Base-by-base conservation (phyloP, 2,797 vertebrate genomes). In the Myotis findleyi region DNA sequence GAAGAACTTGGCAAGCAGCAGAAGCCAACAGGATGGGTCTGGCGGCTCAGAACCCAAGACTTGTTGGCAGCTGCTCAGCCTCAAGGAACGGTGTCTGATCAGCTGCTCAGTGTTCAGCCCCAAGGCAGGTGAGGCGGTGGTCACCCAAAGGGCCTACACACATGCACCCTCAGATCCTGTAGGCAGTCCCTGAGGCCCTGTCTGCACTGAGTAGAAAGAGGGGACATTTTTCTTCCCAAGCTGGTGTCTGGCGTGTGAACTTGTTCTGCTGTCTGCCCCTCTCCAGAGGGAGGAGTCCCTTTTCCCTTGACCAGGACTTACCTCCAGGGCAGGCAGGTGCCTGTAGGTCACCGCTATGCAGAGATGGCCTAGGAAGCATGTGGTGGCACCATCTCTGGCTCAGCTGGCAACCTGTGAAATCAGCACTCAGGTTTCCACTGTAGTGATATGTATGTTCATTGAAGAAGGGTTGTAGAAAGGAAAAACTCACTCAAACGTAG, bases 31-130 rank as follows among this genome's bases (percentile, higher is more conserved):
- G 82, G 98, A 98, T 57, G 94, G 97, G 17, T 87, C 98, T 93
- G 64, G 97, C 72, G 94, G 97, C 89, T 95, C 93, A 38, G 98
- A 98, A 96, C 98, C 92, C 66, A 97, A 98, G 57, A 97, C 98
- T n/a, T 98, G 99, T 77, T 98, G 98, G 90, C 98, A 98, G 87
- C 98, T 99, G 87, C 96, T 98, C 91, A 96, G 92, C 59, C 96
- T 99, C 96, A 99, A 99, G 95, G 98, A 99, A 68, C 97, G 97
- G 18, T 99, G 99, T 95, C 97, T 98, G 1, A 98, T 99, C 97
- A 99, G 99, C 98, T 99, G 99, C 97, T 99, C 99, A 1, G 98
- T 99, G 89, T 98, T 99, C 92, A 98, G 98, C 97, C 98, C 98
- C 81, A 98, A 98, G 51, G 96, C 96, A 98, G 99, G 99, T 99